Base-by-base conservation (phyloP, 2,888 invertebrate species). In the Leptogaster cylindrica region DNA sequence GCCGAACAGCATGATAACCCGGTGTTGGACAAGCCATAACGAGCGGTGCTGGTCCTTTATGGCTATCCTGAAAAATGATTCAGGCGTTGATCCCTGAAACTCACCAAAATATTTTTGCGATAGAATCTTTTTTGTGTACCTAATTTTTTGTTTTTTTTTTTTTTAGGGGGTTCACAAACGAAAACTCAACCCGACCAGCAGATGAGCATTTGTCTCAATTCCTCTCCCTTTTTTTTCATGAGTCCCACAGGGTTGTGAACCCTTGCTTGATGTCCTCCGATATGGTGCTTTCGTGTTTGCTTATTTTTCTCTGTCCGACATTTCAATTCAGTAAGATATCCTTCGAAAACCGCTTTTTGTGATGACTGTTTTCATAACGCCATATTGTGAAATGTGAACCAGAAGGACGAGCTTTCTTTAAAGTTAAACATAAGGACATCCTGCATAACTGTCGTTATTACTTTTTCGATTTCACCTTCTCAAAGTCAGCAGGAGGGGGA, bases 161-260 rank as follows among this genome's bases (percentile, higher is more conserved):
- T n/a, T n/a, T n/a, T n/a, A n/a, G n/a, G n/a, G 39, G 36, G 20
- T 36, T 55, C 6, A 33, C 16, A 52, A 8, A 8, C 6, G 33
- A 31, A 16, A 10, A 7, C 20, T 16, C 52, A 18, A 16, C 20
- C 14, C 39, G 28, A 14, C 28, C 31, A 8, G 23, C 12, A 36
- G 55, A 23, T 18, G 31, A 23, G 12, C 55, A 55, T 55, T 55
- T 55, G 55, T 55, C 31, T 55, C 55, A 55, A 55, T 55, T 55
- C 55, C 23, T 55, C 23, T 55, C 23, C 36, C 18, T 14, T 55
- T 36, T n/a, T n/a, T n/a, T 39, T 36, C 23, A 55, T 31, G 23
- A 14, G 18, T 14, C 36, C 36, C 16, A 23, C 6, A 18, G 14
- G 31, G 20, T n/a, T 5, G 6, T 23, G 6, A n/a, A n/a, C n/a